A percentile compares a stretch with the other conserved stretches of the same genome.
Evolutionary conservation across 64 coral and sea anemone species (phyloP).

Genomic region (Acropora tenuis): DNA sequence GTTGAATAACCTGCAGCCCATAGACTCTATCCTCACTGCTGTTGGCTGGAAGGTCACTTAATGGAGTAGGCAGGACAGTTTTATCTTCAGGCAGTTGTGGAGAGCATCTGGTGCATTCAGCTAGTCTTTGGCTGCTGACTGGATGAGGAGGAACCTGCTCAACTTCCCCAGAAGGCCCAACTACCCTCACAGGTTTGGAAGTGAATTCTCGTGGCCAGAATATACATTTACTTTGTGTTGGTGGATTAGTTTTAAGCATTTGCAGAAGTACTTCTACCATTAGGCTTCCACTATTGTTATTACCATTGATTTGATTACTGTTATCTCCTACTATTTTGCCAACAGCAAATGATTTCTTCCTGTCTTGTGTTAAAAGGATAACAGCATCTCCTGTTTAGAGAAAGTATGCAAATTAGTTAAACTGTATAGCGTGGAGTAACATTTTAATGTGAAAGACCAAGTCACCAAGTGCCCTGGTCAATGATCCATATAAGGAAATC

Average conservation of each 20-base stretch:
- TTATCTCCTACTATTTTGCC: not conserved
- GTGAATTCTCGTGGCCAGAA: too few relatives aligned
- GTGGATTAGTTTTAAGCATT: too few relatives aligned
- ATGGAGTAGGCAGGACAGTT: slow-evolving; percentile 2
- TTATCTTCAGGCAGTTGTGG: not conserved
- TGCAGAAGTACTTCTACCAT: too few relatives aligned
- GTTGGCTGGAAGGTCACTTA: not conserved
- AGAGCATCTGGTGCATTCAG: not conserved
- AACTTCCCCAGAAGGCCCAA: not conserved
- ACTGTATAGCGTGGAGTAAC: too few relatives aligned
- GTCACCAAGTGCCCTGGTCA: too few relatives aligned
- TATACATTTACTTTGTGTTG: too few relatives aligned
- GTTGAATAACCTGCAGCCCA: not conserved
- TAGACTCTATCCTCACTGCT: not conserved
- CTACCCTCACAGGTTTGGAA: too few relatives aligned
- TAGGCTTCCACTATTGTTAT: too few relatives aligned
- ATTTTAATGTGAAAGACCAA: too few relatives aligned
- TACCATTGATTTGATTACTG: not conserved
- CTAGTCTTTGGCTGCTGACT: not conserved
- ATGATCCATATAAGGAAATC: too few relatives aligned
- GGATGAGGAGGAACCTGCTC: not conserved
- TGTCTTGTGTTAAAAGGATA: not conserved
- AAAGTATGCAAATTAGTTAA: not conserved
- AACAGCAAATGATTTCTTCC: not conserved
- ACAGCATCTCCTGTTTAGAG: not conserved